Evolutionary conservation across 2,113 vertebrate species (phyloP).

Genomic region (Protomyctophum bolini): DNA sequence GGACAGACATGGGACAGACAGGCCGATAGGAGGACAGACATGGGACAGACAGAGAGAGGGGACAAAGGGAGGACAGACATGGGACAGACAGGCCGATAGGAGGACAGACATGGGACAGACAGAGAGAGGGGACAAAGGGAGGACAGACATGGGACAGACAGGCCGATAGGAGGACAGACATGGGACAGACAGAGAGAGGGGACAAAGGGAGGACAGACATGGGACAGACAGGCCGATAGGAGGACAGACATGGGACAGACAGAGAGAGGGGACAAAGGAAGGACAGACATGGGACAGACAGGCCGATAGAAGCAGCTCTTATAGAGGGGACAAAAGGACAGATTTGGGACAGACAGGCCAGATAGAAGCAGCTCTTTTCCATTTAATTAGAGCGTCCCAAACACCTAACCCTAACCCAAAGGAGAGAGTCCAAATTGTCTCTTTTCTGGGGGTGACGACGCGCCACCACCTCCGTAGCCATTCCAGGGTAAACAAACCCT

Average conservation of each 20-base stretch:
- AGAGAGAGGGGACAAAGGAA: constrained; percentile 25
- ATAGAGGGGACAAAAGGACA: constrained; percentile 29
- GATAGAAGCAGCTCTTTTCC: constrained; percentile 59
- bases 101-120: too few species aligned
- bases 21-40: too few species aligned
- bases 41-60: too few species aligned
- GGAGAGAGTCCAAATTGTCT: constrained; percentile 64
- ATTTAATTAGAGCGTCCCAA: too few species aligned
- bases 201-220: constrained; percentile 36
- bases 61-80: too few species aligned
- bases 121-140: too few species aligned
- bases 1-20: constrained; percentile 47
- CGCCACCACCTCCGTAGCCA: constrained; percentile 46
- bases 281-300: constrained; percentile 47
- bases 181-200: too few species aligned
- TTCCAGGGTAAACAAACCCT: constrained; percentile 64
- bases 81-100: too few species aligned
- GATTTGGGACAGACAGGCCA: constrained; percentile 51
- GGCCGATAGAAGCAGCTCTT: constrained; percentile 60
- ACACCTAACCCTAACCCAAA: too few species aligned
- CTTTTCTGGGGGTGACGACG: constrained; percentile 50
- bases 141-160: too few species aligned
- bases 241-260: too few species aligned
- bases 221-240: constrained; percentile 55
- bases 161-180: too few species aligned